A percentile compares a stretch with the other conserved stretches of the same genome.
Conservation (phyloP, 2,888 invertebrate genomes). For the Ophraella communa region DNA sequence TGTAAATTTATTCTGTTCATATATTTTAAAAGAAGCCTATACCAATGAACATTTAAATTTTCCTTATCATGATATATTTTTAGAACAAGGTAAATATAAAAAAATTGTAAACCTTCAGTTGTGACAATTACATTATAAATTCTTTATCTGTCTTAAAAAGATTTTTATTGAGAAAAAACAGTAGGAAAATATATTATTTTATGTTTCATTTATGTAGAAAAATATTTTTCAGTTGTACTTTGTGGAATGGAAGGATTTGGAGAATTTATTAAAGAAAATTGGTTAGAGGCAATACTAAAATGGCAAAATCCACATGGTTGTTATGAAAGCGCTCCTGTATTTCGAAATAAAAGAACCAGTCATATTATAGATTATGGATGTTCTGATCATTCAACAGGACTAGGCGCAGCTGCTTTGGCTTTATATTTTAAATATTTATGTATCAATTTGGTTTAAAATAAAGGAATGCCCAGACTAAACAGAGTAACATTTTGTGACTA, state of each 20-base stretch:
- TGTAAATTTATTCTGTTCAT: slow-evolving; percentile 43
- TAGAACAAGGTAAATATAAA: slow-evolving; percentile 48
- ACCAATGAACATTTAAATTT: slow-evolving; percentile 46
- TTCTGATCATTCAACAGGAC: slow-evolving; percentile 59
- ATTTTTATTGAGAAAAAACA: too few species aligned
- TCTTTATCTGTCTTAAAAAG: too few species aligned
- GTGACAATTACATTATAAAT: background rate
- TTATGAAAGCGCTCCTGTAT: slow-evolving; percentile 45
- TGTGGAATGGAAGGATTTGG: slow-evolving; percentile 62
- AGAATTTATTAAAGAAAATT: slow-evolving; percentile 56
- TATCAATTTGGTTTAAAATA: too few species aligned
- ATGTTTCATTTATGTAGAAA: background rate
- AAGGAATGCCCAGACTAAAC: too few species aligned
- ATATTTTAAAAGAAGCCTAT: slow-evolving; percentile 48
- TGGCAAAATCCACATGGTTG: slow-evolving; percentile 59
- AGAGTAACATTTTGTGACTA: too few species aligned
- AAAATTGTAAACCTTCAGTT: background rate
- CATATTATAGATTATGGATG: slow-evolving; percentile 56
- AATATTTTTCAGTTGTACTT: slow-evolving; percentile 56
- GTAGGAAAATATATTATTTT: background rate
- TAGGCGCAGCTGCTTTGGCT: slow-evolving; percentile 57
- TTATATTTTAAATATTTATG: slow-evolving; percentile 50
- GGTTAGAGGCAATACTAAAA: slow-evolving; percentile 52
- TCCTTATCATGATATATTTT: slow-evolving; percentile 50
- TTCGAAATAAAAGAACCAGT: slow-evolving; percentile 45